Percentiles rank a stretch among this genome's conserved stretches.
These are phyloP conservation scores for Oconnorella tubifera DNA, from an alignment of 2,888 invertebrate species.

Conservation along the genomic window DNA sequence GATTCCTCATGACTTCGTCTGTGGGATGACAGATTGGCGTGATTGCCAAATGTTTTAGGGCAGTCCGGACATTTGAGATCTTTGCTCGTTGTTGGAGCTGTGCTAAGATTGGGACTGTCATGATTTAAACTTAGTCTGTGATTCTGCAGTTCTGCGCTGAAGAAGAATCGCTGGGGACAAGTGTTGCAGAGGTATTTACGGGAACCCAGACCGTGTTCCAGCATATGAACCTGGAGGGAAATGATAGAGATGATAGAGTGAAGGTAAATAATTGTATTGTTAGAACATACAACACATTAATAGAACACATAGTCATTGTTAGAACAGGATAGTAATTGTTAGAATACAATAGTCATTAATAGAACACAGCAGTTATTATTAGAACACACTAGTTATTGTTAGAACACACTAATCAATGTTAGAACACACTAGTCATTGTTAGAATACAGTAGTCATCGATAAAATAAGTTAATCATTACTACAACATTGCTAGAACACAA, in stretches of 20 bases:
- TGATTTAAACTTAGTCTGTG: slow-evolving; percentile 58
- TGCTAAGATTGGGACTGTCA: slow-evolving; percentile 1
- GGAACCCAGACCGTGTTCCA: slow-evolving; percentile 74
- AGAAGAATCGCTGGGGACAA: slow-evolving; percentile 82
- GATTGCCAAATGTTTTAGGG: slow-evolving; percentile 44
- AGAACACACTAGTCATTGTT: no score
- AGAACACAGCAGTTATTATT: no score
- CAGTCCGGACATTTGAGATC: slow-evolving; percentile 49
- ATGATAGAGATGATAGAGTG: background rate
- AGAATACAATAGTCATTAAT: no score
- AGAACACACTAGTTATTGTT: no score
- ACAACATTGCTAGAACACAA: no score
- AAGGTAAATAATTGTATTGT: no score
- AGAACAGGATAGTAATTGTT: no score
- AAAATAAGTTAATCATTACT: no score
- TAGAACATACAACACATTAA: no score
- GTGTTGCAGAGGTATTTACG: slow-evolving; percentile 78
- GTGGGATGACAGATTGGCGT: slow-evolving; percentile 44
- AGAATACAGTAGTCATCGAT: no score
- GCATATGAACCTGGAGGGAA: slow-evolving; percentile 64
- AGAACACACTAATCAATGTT: no score
- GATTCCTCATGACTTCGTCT: slow-evolving; percentile 31
- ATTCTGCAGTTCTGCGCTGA: slow-evolving; percentile 84
- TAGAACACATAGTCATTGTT: no score
- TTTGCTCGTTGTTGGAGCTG: background rate